Percentiles rank a stretch among this genome's conserved stretches.
phyloP scores from a whole-genome alignment of 2,113 vertebrate genomes.

The Mola mola region DNA sequence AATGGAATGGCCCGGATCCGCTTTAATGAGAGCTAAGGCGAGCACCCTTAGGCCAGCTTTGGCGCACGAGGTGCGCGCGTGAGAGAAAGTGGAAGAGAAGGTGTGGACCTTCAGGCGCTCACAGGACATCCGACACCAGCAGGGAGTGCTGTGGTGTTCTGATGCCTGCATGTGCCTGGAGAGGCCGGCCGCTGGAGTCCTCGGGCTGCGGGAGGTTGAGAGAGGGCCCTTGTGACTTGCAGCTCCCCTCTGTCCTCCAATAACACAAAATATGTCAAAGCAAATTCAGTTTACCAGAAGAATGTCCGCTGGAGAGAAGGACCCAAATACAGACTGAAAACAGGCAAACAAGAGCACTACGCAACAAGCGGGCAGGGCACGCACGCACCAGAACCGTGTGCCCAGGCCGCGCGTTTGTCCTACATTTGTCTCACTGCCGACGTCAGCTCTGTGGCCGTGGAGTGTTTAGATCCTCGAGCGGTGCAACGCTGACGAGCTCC shows the following conservation, averaged over 20 bases:
- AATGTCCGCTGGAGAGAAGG: too few relatives aligned
- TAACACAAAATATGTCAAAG: too few relatives aligned
- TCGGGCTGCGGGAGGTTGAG: not conserved
- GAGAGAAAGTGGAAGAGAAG: not conserved
- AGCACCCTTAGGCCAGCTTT: not conserved
- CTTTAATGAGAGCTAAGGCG: not conserved
- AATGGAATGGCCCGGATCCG: not conserved
- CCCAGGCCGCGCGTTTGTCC: too few relatives aligned
- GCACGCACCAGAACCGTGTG: too few relatives aligned
- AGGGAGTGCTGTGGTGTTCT: conserved; percentile 54
- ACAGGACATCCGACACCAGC: conserved; percentile 43
- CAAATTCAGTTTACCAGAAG: too few relatives aligned
- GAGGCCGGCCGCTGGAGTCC: not conserved
- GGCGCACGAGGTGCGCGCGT: not conserved
- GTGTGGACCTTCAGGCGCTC: not conserved
- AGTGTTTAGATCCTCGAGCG: too few relatives aligned
- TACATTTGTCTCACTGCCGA: too few relatives aligned
- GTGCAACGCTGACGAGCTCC: too few relatives aligned
- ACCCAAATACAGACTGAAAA: too few relatives aligned
- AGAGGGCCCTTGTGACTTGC: not conserved
- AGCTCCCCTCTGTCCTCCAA: conserved; percentile 7
- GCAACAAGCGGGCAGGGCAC: too few relatives aligned
- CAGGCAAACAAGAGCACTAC: too few relatives aligned
- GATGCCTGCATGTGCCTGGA: not conserved
- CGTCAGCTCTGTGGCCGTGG: too few relatives aligned